Conservation (phyloP, 2,888 invertebrate genomes). For the Galerucella pusilla region DNA sequence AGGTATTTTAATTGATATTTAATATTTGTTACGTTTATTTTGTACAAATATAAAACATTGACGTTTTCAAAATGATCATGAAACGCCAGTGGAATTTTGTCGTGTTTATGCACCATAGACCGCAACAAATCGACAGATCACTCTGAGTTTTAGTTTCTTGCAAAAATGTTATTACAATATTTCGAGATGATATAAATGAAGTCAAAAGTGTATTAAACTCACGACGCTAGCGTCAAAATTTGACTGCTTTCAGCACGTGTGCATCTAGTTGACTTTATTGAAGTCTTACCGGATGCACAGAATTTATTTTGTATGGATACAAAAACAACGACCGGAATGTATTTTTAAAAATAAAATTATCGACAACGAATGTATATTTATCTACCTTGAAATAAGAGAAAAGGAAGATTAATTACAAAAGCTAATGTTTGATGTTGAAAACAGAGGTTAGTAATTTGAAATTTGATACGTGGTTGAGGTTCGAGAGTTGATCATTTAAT, state of each 20-base stretch:
- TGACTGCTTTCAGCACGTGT: conserved; percentile 15
- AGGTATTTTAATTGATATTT: too few species aligned
- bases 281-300: conserved; percentile 12
- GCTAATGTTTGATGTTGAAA: too few species aligned
- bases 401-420: not conserved
- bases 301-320: not conserved
- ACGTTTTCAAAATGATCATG: not conserved
- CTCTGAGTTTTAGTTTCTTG: not conserved
- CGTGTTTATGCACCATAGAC: conserved; percentile 8
- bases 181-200: not conserved
- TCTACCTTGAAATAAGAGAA: not conserved
- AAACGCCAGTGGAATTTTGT: not conserved
- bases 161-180: conserved; percentile 13
- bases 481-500: too few species aligned
- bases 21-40: too few species aligned
- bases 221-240: conserved; percentile 6
- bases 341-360: not conserved
- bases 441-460: too few species aligned
- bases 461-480: too few species aligned
- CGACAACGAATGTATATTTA: not conserved
- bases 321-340: not conserved
- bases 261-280: not conserved
- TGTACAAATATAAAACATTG: not conserved
- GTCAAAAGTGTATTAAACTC: conserved; percentile 10
- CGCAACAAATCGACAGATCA: conserved; percentile 2